phyloP scores from a whole-genome alignment of 2,113 vertebrate genomes.

The Mobula birostris region DNA sequence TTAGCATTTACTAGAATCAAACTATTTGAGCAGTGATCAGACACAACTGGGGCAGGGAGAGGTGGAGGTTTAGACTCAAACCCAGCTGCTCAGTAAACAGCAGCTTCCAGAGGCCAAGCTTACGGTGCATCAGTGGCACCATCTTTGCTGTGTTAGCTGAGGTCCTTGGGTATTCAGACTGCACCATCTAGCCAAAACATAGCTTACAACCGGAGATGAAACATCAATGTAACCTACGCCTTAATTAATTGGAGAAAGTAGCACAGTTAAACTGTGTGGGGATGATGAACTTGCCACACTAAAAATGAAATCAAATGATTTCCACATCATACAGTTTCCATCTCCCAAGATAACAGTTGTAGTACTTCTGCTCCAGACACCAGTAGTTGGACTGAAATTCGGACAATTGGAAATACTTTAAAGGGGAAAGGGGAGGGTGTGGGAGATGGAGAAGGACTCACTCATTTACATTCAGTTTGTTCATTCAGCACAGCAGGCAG shows the following conservation, averaged over 20 bases:
- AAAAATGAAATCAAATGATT: background rate
- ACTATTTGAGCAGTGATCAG: background rate
- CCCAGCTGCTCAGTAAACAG: no score
- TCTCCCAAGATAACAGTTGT: background rate
- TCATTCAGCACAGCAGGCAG: background rate
- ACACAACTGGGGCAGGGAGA: background rate
- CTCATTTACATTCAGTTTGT: constrained; percentile 28
- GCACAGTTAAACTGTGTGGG: background rate
- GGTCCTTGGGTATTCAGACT: no score
- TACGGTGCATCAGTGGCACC: no score
- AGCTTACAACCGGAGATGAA: background rate
- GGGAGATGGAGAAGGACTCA: no score
- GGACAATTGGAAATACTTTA: background rate
- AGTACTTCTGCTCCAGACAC: background rate
- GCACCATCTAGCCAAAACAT: no score
- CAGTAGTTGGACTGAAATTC: background rate
- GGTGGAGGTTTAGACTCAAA: background rate
- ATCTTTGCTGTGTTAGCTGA: no score
- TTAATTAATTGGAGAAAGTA: background rate
- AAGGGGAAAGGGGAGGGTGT: background rate
- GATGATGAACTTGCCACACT: background rate
- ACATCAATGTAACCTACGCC: background rate
- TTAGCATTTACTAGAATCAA: background rate
- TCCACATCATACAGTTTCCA: background rate
- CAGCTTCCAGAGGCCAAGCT: no score